phyloP scores from a whole-genome alignment of 1,140 invertebrate genomes.

The Bombus pyrosoma region DNA sequence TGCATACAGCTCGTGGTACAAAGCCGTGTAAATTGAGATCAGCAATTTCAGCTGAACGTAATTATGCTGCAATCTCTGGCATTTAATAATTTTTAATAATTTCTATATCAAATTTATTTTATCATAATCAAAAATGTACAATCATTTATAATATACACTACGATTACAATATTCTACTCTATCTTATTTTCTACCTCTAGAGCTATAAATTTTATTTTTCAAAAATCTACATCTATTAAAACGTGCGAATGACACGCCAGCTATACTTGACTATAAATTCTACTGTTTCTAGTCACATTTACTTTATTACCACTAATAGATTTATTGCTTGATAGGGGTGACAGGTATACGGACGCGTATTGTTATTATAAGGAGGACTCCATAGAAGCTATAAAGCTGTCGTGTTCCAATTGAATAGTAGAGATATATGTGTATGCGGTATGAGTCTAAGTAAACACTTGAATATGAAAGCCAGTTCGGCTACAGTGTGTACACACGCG shows the following conservation, averaged over 20 bases:
- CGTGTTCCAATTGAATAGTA: constrained; percentile 48
- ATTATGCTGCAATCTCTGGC: not conserved
- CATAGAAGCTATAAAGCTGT: constrained; percentile 42
- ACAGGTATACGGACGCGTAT: constrained; percentile 46
- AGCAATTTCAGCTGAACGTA: not conserved
- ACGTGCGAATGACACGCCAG: not conserved
- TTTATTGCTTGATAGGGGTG: constrained; percentile 35
- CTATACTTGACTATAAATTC: not conserved
- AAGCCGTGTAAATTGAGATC: not conserved
- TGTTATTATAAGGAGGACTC: constrained; percentile 50
- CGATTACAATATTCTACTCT: not conserved
- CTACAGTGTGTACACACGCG: constrained; percentile 6
- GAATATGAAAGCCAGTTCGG: constrained; percentile 25
- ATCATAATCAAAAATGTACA: not conserved
- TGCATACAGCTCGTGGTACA: no score
- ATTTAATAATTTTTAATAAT: constrained; percentile 2
- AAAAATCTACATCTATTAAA: not conserved
- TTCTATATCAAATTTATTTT: not conserved
- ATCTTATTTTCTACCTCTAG: not conserved
- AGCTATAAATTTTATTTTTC: not conserved
- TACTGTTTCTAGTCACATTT: constrained; percentile 19
- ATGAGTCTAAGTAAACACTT: constrained; percentile 49
- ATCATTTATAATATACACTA: not conserved
- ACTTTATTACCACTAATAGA: constrained; percentile 60
- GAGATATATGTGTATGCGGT: constrained; percentile 28